Evolutionary conservation across 2,797 vertebrate species (phyloP), one percentile per base, ranked within the genome.

Genomic region (Allobates femoralis): DNA sequence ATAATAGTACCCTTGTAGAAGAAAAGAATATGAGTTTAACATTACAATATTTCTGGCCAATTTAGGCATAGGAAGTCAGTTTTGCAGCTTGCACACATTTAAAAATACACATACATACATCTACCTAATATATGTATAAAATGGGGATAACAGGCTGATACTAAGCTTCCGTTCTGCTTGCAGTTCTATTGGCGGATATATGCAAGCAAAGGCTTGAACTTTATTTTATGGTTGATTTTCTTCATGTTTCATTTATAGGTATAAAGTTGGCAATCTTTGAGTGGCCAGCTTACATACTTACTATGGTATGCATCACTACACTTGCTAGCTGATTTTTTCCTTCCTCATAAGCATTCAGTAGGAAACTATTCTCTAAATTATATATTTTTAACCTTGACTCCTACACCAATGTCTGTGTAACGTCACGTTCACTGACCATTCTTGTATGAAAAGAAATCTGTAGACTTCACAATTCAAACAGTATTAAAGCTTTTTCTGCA

Each of bases 261-360:
- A 78, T 60, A 83, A 21, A 30, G 34, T 78, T 83, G 73, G 34
- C 74, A 50, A 16, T 56, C 28, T 87, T 51, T 77, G 82, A 87
- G 73, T 82, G 73, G 32, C 64, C 71, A 69, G 32, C 60, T 83
- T 82, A 67, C 66, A 21, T 64, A 14, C 62, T 83, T 77, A 78
- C 80, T 86, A 78, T 66, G 14, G 62, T 87, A 83, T 87, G 85
- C 85, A 87, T 87, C 80, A 79, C 74, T 83, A 83, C 80, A 62
- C 64, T 41, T 26, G 69, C 64, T 23, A 73, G 18, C 73, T 50
- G 62, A 58, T 83, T 69, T 46, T 78, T 56, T 34, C 60, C 34
- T 66, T 83, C 60, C 30, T 66, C 66, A 87, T 74, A 34, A 69
- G 79, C 71, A 81, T 74, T 66, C 69, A 81, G 58, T 55, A 23